phyloP scores from a whole-genome alignment of 2,113 vertebrate genomes.

The Petaurus breviceps region DNA sequence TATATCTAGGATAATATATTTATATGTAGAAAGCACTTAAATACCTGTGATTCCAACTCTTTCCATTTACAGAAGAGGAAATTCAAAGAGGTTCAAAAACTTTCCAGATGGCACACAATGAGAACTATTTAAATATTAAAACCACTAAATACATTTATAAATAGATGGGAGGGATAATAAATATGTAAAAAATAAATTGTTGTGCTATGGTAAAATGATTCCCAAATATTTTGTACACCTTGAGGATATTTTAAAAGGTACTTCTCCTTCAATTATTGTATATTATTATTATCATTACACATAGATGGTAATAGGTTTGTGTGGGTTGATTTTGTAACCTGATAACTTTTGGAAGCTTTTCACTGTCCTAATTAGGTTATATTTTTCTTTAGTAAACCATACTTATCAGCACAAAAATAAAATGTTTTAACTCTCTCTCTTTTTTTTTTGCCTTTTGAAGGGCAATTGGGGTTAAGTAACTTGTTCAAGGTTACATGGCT shows the following conservation, averaged over 20 bases:
- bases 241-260: not conserved
- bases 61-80: too few species aligned
- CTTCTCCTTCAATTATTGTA: not conserved
- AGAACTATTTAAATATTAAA: too few species aligned
- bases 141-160: too few species aligned
- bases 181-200: not conserved
- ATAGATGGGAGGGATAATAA: not conserved
- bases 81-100: too few species aligned
- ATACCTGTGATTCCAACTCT: too few species aligned
- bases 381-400: not conserved
- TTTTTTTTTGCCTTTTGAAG: too few species aligned
- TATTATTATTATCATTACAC: not conserved
- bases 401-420: not conserved
- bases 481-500: too few species aligned
- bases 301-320: not conserved
- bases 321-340: not conserved
- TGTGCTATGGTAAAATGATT: not conserved
- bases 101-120: too few species aligned
- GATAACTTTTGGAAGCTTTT: not conserved
- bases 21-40: too few species aligned
- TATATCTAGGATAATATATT: too few species aligned
- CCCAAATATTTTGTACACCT: not conserved
- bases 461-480: too few species aligned
- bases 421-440: not conserved
- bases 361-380: not conserved